Percentiles rank a stretch among this genome's conserved stretches.
phyloP scores from a whole-genome alignment of 2,888 invertebrate species.

The Dione vanillae region DNA sequence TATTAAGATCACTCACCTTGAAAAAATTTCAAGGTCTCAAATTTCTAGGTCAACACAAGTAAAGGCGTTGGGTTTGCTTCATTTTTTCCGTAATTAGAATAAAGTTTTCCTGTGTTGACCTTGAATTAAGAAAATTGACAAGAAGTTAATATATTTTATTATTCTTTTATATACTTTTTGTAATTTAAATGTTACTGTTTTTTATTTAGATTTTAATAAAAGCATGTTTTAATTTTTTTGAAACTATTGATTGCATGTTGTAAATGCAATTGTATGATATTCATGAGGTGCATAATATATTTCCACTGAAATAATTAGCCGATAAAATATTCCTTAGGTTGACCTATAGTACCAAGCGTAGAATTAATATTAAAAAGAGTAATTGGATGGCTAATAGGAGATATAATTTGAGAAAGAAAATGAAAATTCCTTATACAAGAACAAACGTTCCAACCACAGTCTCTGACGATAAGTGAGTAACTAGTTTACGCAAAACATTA shows the following conservation, averaged over 20 bases:
- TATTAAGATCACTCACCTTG: too few species aligned
- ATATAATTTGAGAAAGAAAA: slow-evolving; percentile 55
- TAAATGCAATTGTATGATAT: neutral
- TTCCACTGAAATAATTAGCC: neutral
- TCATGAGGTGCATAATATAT: neutral
- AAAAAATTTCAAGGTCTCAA: too few species aligned
- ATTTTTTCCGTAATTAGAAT: too few species aligned
- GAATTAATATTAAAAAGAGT: slow-evolving; percentile 46
- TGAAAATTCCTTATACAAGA: slow-evolving; percentile 38
- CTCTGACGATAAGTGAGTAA: slow-evolving; percentile 31
- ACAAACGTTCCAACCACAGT: slow-evolving; percentile 4
- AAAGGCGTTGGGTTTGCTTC: too few species aligned
- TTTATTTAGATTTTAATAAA: too few species aligned
- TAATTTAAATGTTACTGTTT: too few species aligned
- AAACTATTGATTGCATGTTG: neutral
- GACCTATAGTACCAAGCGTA: slow-evolving; percentile 48
- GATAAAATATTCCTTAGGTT: slow-evolving; percentile 29
- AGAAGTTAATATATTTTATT: too few species aligned
- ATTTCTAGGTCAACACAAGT: too few species aligned
- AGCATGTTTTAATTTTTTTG: too few species aligned
- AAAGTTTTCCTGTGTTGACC: too few species aligned
- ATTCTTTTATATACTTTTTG: too few species aligned
- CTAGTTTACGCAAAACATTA: neutral
- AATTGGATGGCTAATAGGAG: slow-evolving; percentile 52
- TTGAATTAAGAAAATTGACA: too few species aligned